Conservation (phyloP, 2,113 vertebrate genomes). For the Takifugu flavidus region DNA sequence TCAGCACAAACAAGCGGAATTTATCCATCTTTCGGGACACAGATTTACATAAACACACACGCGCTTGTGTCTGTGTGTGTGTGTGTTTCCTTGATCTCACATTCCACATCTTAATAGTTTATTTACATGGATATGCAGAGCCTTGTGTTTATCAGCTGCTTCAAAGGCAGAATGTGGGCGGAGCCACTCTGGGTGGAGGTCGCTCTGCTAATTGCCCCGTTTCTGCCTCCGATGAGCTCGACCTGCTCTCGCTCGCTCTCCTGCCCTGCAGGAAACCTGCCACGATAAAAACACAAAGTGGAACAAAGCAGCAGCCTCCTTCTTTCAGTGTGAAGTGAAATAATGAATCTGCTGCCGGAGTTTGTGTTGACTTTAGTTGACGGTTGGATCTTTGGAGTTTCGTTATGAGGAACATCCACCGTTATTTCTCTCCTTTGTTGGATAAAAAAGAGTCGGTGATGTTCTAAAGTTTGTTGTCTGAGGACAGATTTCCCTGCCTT, state of each 20-base stretch:
- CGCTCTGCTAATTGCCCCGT: slow-evolving; percentile 28
- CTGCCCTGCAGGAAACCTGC: slow-evolving; percentile 6
- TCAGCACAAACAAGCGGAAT: too few relatives aligned
- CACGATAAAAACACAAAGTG: slow-evolving; percentile 4
- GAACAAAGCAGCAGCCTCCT: too few relatives aligned
- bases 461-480: slow-evolving; percentile 1
- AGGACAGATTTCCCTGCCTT: slow-evolving; percentile 3
- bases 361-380: too few relatives aligned
- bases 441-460: background rate
- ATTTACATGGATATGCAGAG: slow-evolving; percentile 35
- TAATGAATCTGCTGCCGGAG: too few relatives aligned
- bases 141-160: slow-evolving; percentile 21
- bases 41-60: too few relatives aligned
- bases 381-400: too few relatives aligned
- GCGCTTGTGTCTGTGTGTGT: too few relatives aligned
- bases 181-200: slow-evolving; percentile 39
- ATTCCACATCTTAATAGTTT: slow-evolving; percentile 50
- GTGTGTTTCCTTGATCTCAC: slow-evolving; percentile 14
- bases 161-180: slow-evolving; percentile 40
- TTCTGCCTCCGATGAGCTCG: slow-evolving; percentile 28
- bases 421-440: background rate
- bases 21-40: too few relatives aligned
- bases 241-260: background rate
- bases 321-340: too few relatives aligned
- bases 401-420: background rate